Evolutionary conservation across 2,888 invertebrate genomes (phyloP).

Genomic region (Marronus borbonicus): DNA sequence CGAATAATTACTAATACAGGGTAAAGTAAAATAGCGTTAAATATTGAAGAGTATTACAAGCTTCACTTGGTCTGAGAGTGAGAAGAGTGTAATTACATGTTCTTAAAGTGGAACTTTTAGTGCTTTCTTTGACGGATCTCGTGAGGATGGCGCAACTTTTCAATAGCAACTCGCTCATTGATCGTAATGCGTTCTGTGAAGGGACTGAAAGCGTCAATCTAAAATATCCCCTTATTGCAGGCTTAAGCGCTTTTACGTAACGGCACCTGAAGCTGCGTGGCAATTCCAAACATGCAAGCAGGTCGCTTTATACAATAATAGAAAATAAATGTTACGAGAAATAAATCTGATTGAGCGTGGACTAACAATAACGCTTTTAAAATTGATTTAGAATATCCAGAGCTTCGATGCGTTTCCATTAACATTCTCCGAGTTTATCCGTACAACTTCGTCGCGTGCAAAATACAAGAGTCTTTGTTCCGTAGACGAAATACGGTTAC

Average conservation of each 20-base stretch:
- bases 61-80: constrained; percentile 58
- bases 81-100: constrained; percentile 60
- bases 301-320: constrained; percentile 5
- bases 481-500: constrained; percentile 41
- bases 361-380: constrained; percentile 53
- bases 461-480: constrained; percentile 38
- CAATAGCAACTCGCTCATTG: constrained; percentile 21
- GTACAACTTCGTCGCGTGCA: constrained; percentile 27
- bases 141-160: constrained; percentile 15
- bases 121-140: constrained; percentile 7
- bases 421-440: constrained; percentile 45
- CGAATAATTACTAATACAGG: not conserved
- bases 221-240: constrained; percentile 21
- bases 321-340: constrained; percentile 39
- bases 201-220: constrained; percentile 37
- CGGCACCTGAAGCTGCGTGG: constrained; percentile 33
- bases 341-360: constrained; percentile 39
- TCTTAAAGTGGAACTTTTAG: constrained; percentile 54
- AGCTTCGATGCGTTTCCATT: constrained; percentile 46
- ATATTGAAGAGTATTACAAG: constrained; percentile 50
- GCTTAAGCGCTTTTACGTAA: constrained; percentile 37
- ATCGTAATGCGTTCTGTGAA: constrained; percentile 16
- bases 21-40: not conserved
- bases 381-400: constrained; percentile 49
- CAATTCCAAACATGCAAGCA: constrained; percentile 27